Conservation (phyloP, 1,140 invertebrate species). For the silkworm (Bombyx mori) region DNA sequence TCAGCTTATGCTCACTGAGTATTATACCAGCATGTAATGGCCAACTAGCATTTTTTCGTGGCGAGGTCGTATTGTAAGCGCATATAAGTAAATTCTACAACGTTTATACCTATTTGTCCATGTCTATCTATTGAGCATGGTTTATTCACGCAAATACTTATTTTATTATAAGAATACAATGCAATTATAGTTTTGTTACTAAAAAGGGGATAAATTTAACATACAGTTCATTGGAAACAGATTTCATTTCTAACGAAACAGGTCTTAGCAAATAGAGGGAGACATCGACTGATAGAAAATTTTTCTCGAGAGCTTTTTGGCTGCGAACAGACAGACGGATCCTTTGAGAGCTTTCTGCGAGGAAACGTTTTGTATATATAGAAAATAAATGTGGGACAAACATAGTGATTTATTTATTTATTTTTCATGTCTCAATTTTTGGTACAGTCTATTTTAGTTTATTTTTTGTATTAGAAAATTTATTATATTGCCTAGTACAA, state of each 20-base stretch:
- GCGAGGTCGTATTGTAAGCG: no score
- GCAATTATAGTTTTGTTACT: no score
- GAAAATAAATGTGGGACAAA: constrained; percentile 5
- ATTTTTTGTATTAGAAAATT: constrained; percentile 7
- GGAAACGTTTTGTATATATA: constrained; percentile 5
- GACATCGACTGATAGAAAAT: constrained; percentile 63
- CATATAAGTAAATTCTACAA: no score
- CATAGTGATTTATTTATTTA: not conserved
- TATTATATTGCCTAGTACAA: no score
- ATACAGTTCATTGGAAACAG: constrained; percentile 23
- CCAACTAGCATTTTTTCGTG: no score
- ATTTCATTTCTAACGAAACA: constrained; percentile 57
- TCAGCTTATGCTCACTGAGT: no score
- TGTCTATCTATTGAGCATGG: no score
- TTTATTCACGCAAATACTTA: no score
- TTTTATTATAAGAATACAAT: no score
- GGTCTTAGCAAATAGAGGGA: constrained; percentile 67
- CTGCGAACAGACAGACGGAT: constrained; percentile 37
- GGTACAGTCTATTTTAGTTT: constrained; percentile 14
- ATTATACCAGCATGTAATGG: no score
- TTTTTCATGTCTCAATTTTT: not conserved
- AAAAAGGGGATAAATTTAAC: no score
- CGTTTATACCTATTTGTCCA: no score
- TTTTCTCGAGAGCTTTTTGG: constrained; percentile 51
- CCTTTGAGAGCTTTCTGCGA: constrained; percentile 21